Base-by-base conservation (phyloP, 2,888 invertebrate species). In the Leptarthrus brevirostris region DNA sequence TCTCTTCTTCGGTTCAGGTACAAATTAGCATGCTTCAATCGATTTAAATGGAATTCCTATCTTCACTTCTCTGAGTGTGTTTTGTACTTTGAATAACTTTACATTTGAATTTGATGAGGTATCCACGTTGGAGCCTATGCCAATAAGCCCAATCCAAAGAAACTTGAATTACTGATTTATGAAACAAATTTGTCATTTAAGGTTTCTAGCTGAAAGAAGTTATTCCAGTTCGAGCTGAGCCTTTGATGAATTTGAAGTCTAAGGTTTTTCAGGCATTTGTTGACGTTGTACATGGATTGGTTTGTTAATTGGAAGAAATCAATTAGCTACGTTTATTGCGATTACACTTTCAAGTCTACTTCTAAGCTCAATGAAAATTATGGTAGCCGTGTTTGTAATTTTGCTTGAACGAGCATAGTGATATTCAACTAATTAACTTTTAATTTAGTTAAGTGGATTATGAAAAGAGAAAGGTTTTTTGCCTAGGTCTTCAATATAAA, bases 1-100 rank as follows among this genome's bases (percentile, higher is more conserved):
- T 40, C 40, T 40, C 12, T n/a, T 66, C 47, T 26, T n/a, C n/a
- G n/a, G n/a, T n/a, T n/a, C n/a, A 30, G 10, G 20, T 16, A n/a
- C 30, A 69, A 69, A 69, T 69, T 69, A 69, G 69, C 49, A 69
- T 69, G 34, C 30, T 69, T 34, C 18, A 69, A 69, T 69, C 52
- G 52, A 69, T 69, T 69, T 52, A 34, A 52, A 69, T 52, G 69
- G 18, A 69, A 69, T 69, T 52, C 52, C 34, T 34, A 69, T 69
- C 69, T 16, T 49, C 34, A 52, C 49, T 20, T n/a, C 26, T 6
- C 34, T 3, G 3, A 34, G 18, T 22, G 3, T 58, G 58, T 2
- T 36, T 20, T 58, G 36, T 18, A 10, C 20, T 12, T 58, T 34
- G 58, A 30, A 16, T 30, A 30, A 6, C n/a, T 34, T 18, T 36